Conservation (phyloP, 1,140 invertebrate species). For the Lithobius niger region DNA sequence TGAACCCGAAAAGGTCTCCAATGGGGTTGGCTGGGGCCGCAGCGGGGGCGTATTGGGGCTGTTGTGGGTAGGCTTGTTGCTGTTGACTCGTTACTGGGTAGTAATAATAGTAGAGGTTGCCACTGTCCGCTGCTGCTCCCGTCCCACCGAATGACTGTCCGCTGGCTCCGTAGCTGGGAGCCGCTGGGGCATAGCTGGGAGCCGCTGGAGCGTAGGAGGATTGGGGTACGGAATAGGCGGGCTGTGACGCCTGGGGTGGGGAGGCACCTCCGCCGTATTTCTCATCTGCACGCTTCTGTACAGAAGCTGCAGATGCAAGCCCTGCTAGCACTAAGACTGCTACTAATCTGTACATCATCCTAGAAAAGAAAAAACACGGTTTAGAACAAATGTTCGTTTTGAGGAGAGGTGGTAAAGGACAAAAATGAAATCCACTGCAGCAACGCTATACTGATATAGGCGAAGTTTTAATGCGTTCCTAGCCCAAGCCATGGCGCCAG, state of each 20-base stretch:
- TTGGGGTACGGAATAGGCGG: background rate
- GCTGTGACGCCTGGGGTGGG: background rate
- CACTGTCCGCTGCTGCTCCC: background rate
- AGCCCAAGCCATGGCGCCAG: too few relatives aligned
- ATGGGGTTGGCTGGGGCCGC: background rate
- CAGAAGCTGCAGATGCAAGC: background rate
- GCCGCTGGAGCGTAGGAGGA: background rate
- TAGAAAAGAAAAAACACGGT: background rate
- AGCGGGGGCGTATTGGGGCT: background rate
- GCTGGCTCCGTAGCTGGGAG: background rate
- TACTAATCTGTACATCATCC: background rate
- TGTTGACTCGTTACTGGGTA: constrained; percentile 7
- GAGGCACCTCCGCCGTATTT: background rate
- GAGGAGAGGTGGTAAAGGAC: too few relatives aligned
- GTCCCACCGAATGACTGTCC: background rate
- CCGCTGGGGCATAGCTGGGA: background rate
- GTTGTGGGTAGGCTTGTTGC: background rate
- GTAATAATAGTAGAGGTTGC: constrained; percentile 11
- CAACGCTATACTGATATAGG: too few relatives aligned
- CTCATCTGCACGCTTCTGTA: background rate
- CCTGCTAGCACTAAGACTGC: background rate
- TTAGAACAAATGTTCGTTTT: too few relatives aligned
- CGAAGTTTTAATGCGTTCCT: too few relatives aligned
- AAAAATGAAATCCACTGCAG: too few relatives aligned
- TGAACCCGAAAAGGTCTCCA: background rate